Conservation (phyloP, 1,140 invertebrate genomes). For the Ditylenchus dipsaci region DNA sequence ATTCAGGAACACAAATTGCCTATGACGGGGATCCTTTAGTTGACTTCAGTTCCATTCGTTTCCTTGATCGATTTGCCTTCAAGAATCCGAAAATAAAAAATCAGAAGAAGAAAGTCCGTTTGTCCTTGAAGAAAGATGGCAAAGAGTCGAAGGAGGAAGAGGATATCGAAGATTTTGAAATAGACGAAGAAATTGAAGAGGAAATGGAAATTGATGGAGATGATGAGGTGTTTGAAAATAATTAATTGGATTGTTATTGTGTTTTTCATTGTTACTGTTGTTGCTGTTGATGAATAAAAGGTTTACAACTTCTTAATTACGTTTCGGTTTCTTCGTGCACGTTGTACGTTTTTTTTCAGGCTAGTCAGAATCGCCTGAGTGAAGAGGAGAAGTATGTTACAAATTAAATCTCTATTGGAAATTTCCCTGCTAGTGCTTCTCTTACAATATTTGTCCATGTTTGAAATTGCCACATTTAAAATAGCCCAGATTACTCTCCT, state of each 20-base stretch:
- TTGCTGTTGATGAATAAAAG: too few species aligned
- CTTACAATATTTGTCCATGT: too few species aligned
- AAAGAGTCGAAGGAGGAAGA: conserved; percentile 46
- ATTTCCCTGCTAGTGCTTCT: too few species aligned
- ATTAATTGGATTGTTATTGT: background rate
- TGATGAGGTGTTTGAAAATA: conserved; percentile 8
- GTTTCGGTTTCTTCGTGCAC: too few species aligned
- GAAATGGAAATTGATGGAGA: conserved; percentile 59
- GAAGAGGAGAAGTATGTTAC: too few species aligned
- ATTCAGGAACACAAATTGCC: conserved; percentile 62
- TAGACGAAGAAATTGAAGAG: conserved; percentile 59
- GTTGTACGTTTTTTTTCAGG: too few species aligned
- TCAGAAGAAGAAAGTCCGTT: conserved; percentile 62
- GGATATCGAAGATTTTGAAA: conserved; percentile 58
- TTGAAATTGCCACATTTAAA: too few species aligned
- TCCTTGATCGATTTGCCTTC: conserved; percentile 88
- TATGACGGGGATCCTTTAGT: conserved; percentile 86
- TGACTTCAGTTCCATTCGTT: conserved; percentile 81
- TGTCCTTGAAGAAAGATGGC: conserved; percentile 70
- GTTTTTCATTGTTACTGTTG: background rate
- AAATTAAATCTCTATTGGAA: too few species aligned
- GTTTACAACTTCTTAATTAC: too few species aligned
- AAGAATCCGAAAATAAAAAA: conserved; percentile 82
- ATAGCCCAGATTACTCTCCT: too few species aligned
- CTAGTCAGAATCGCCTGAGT: too few species aligned